Evolutionary conservation across 2,888 invertebrate genomes (phyloP), one percentile per base, ranked within the genome.

Genomic region (Drosophila buzzatii): DNA sequence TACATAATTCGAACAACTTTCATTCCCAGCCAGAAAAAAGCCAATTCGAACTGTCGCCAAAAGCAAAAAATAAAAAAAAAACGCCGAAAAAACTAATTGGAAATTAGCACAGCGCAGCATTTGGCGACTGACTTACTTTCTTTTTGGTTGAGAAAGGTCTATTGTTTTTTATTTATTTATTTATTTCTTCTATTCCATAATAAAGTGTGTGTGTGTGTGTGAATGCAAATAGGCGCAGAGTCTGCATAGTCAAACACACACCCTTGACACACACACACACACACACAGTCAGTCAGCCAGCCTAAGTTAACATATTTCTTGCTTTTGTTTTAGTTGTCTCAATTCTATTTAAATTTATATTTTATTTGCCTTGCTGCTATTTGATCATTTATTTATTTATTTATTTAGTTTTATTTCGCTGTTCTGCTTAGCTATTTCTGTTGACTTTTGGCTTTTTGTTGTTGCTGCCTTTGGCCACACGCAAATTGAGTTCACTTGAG

Each of bases 81-180:
- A 3, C 14, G 14, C 3, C 9, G 18, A 42, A 42, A 41, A 31
- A 44, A 33, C 35, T 20, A 51, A 56, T 39, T 45, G 44, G 27
- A 51, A 58, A 57, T 61, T 64, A 73, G 63, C 78, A 62, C 58
- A 76, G 39, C 39, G 10, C 56, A 57, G 49, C 55, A 55, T 51
- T 58, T 62, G 52, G 55, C 20, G 53, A 49, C 53, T 68, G 74
- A 57, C 84, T 79, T 85, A 85, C 83, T 84, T 84, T 84, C 83
- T 85, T 84, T 84, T 85, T 39, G 59, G 76, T 84, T 84, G 85
- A 71, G 88, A 85, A 84, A 84, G 83, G 88, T 87, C 83, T 76
- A 73, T 62, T 62, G 51, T 53, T 49, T 39, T 27, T 33, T 14
- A 12, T 31, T 49, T 61, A 60, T 61, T 23, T 45, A 14, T 18